Percentiles rank a stretch among this genome's conserved stretches.
phyloP scores from a whole-genome alignment of 2,797 vertebrate genomes.

The Falco concolor region DNA sequence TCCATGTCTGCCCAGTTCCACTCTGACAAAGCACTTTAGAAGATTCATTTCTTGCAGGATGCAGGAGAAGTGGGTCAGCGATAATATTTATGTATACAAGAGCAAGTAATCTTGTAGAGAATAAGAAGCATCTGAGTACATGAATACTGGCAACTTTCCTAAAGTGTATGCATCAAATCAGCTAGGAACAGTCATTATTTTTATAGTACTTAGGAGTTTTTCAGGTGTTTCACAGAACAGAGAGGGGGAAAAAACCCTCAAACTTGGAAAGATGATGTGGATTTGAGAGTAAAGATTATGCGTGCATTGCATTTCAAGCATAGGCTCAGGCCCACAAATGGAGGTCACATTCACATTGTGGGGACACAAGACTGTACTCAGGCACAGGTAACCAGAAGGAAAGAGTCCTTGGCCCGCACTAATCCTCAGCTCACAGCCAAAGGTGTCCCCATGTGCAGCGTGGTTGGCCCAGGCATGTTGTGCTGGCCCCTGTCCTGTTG shows the following conservation, averaged over 20 bases:
- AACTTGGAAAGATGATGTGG: not conserved
- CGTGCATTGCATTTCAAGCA: not conserved
- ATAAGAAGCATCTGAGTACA: not conserved
- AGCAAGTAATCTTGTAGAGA: not conserved
- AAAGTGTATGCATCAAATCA: not conserved
- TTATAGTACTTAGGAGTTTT: not conserved
- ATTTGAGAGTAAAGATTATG: not conserved
- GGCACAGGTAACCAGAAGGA: not conserved
- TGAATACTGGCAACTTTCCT: not conserved
- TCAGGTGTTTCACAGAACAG: not conserved
- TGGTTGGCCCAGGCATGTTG: not conserved
- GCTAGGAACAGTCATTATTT: not conserved
- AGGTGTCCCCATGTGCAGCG: fast-evolving
- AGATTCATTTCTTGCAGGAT: not conserved
- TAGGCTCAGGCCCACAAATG: not conserved
- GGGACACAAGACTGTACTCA: fast-evolving
- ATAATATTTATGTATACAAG: not conserved
- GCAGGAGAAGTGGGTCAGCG: not conserved
- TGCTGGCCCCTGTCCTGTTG: not conserved
- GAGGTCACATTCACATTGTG: fast-evolving
- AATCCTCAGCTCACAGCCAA: not conserved
- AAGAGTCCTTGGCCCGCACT: not conserved
- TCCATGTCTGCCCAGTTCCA: not conserved
- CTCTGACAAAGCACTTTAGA: not conserved
- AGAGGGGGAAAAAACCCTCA: not conserved